Evolutionary conservation across 30 jellyfish, hydroid and myxozoan genomes (phyloP).

Genomic region (Aurelia sp.): DNA sequence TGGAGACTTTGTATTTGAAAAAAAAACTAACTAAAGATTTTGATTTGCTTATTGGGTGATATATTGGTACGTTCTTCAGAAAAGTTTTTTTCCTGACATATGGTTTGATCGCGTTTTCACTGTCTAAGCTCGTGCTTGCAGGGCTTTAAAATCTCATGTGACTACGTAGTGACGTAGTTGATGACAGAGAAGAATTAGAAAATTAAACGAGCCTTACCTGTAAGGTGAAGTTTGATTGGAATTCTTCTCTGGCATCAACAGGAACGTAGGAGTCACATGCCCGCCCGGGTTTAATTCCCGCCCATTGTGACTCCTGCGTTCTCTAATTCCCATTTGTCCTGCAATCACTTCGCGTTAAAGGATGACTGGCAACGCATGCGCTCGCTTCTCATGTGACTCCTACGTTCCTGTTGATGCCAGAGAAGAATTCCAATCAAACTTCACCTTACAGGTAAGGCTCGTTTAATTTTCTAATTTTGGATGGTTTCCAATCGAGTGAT

Average conservation of each 20-base stretch:
- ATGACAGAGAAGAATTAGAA: slow-evolving; percentile 18
- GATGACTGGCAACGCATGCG: slow-evolving; percentile 57
- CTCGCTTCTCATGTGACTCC: slow-evolving; percentile 67
- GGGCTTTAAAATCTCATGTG: slow-evolving; percentile 45
- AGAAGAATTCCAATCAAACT: slow-evolving; percentile 56
- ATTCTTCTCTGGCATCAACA: too few relatives aligned
- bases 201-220: too few relatives aligned
- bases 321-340: background rate
- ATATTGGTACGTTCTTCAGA: too few relatives aligned
- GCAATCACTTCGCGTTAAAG: too few relatives aligned
- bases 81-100: too few relatives aligned
- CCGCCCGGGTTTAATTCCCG: background rate
- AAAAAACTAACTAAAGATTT: background rate
- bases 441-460: slow-evolving; percentile 3
- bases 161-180: slow-evolving; percentile 1
- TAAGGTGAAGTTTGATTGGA: too few relatives aligned
- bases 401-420: slow-evolving; percentile 53
- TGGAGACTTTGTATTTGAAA: background rate
- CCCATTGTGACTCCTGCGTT: slow-evolving; percentile 20
- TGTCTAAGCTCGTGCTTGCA: background rate
- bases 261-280: slow-evolving; percentile 24
- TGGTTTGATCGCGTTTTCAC: too few relatives aligned
- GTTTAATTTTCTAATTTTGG: too few relatives aligned
- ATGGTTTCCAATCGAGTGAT: too few relatives aligned
- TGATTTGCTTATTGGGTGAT: too few relatives aligned